Evolutionary conservation across 2,797 vertebrate species (phyloP), one percentile per base, ranked within the genome.

Genomic region (Falco peregrinus): DNA sequence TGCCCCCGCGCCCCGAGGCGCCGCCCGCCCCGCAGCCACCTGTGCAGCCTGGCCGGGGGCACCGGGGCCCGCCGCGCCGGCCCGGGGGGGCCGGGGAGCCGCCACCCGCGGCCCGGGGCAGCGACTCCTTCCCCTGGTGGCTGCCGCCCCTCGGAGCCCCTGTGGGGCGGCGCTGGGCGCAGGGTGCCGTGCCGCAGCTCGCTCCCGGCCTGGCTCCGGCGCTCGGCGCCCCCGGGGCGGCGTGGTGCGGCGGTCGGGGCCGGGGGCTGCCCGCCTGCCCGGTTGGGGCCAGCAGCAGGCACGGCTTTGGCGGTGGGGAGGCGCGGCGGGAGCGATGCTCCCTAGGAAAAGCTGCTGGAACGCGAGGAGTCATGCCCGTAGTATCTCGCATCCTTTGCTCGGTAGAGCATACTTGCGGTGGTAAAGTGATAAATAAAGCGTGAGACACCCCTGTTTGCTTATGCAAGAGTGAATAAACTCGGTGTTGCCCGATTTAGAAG

Each of bases 401-500:
- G 3, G 37, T 63, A 63, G 69, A 86, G 47, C 9, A 0, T 18
- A 19, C 59, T 63, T 59, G 28, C 26, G 8, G 57, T 1, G n/a
- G 31, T 64, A 5, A 71, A 57, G 37, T 1, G 75, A 48, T 54
- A 59, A 63, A 77, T 87, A 45, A 74, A 86, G 71, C n/a, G 2
- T 0, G 5, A 64, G 73, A 24, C 22, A 0, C 68, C 60, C 13
- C 17, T 63, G 50, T 78, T 90, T 92, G 61, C 69, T 80, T 70
- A 13, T 57, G 65, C 48, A 15, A 56, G 87, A n/a, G 53, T 35
- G 73, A 89, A 47, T 85, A 70, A 83, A 57, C 41, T 41, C 60
- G 26, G 21, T 51, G 82, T 65, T 60, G 85, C 90, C 85, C 14
- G 9, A 93, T 75, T 91, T 90, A 90, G 83, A 84, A 91, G 41